Conservation (phyloP, 2,888 invertebrate genomes). For the Argyresthia goedartella region DNA sequence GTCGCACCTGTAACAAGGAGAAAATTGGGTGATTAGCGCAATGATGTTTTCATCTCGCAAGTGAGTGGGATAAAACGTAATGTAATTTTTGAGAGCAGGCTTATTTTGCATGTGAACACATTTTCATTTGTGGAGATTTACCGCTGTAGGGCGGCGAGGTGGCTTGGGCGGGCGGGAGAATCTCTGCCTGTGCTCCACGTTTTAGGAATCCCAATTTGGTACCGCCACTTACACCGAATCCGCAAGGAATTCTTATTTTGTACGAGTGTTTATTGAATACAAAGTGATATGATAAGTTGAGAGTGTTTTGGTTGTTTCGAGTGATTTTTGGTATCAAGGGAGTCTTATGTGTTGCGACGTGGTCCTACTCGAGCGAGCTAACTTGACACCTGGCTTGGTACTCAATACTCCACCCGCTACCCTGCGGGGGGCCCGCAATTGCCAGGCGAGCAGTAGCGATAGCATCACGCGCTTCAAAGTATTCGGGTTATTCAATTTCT, state of each 20-base stretch:
- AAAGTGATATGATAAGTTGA: background rate
- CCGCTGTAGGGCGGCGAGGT: conserved; percentile 3
- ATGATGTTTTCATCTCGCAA: background rate
- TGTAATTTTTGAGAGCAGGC: conserved; percentile 25
- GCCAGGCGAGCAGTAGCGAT: too few species aligned
- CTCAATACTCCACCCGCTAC: too few species aligned
- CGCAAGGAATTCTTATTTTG: background rate
- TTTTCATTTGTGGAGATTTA: conserved; percentile 7
- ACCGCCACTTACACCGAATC: background rate
- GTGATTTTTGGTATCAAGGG: too few species aligned
- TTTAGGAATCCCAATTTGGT: background rate
- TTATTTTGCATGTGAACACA: conserved; percentile 27
- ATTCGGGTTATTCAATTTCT: too few species aligned
- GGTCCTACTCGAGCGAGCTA: too few species aligned
- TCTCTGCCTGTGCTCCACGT: conserved; percentile 1
- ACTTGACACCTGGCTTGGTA: too few species aligned
- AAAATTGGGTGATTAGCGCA: conserved; percentile 13
- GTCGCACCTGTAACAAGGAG: conserved; percentile 30
- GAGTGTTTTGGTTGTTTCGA: too few species aligned
- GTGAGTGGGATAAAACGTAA: conserved; percentile 19
- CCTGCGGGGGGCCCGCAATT: too few species aligned
- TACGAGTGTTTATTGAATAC: conserved; percentile 2
- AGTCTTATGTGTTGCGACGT: too few species aligned
- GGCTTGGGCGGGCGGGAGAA: background rate
- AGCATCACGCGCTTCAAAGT: too few species aligned